Evolutionary conservation across 2,113 vertebrate genomes (phyloP).

Genomic region (human): DNA sequence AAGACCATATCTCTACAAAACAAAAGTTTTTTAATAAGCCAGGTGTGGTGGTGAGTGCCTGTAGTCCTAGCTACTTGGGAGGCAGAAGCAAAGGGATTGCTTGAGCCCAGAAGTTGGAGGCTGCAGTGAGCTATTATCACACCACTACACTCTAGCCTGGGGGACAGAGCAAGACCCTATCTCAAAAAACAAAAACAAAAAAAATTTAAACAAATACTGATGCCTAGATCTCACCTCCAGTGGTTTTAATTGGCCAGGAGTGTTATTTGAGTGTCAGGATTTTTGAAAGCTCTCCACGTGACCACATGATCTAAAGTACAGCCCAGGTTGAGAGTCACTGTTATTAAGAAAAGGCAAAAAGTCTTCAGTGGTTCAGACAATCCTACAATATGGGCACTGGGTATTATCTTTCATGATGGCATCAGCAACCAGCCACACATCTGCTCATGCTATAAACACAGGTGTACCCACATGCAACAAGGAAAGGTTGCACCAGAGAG

Average conservation of each 20-base stretch:
- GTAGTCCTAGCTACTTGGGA: too few species aligned
- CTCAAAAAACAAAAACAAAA: too few species aligned
- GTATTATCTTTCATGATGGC: background rate
- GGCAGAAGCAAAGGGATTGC: too few species aligned
- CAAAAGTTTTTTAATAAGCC: too few species aligned
- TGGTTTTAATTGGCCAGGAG: background rate
- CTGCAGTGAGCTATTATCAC: too few species aligned
- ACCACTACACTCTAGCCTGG: too few species aligned
- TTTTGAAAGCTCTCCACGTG: background rate
- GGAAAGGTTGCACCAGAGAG: background rate
- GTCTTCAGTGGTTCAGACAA: background rate
- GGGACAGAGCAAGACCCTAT: too few species aligned
- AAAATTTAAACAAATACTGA: background rate
- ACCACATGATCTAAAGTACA: background rate
- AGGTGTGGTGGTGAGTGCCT: too few species aligned
- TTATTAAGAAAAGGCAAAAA: background rate
- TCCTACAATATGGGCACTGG: background rate
- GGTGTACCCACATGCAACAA: background rate
- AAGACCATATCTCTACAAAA: too few species aligned
- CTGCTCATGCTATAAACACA: background rate
- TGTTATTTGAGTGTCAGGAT: background rate
- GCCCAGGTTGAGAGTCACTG: background rate
- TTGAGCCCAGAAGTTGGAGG: too few species aligned
- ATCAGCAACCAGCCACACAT: background rate
- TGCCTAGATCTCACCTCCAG: background rate